Percentiles rank a stretch among this genome's conserved stretches.
Conservation (phyloP, 2,113 vertebrate genomes). For the Hippopotamus amphibius region DNA sequence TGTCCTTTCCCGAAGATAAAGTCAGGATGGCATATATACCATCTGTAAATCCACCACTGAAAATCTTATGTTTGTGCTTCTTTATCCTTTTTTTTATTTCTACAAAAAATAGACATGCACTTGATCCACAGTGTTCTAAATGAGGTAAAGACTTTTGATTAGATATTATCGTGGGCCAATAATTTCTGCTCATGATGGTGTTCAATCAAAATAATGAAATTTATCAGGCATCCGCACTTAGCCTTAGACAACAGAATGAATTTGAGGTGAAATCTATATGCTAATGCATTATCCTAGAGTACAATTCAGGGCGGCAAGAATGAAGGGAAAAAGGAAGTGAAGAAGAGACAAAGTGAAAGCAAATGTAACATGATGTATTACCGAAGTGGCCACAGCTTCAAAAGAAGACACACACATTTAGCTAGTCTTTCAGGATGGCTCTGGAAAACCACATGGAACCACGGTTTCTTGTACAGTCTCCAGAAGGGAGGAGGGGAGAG, state of each 20-base stretch:
- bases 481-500: neutral
- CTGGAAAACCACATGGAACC: neutral
- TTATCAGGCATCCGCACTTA: neutral
- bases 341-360: neutral
- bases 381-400: neutral
- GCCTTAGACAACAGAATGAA: constrained; percentile 4
- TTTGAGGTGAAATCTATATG: neutral
- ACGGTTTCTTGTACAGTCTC: neutral
- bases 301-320: neutral
- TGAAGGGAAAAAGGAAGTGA: neutral
- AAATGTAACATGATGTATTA: neutral
- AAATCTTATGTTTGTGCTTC: neutral
- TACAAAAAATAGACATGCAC: neutral
- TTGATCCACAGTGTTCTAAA: neutral
- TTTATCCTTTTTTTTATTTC: constrained; percentile 22
- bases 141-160: neutral
- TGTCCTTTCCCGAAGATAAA: constrained; percentile 47
- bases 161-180: neutral
- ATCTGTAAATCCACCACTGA: neutral
- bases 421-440: neutral
- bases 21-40: neutral
- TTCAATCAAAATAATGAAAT: neutral
- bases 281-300: neutral
- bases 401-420: neutral
- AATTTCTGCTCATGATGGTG: neutral